Evolutionary conservation across 2,113 vertebrate species (phyloP).

Genomic region (Eolophus roseicapilla): DNA sequence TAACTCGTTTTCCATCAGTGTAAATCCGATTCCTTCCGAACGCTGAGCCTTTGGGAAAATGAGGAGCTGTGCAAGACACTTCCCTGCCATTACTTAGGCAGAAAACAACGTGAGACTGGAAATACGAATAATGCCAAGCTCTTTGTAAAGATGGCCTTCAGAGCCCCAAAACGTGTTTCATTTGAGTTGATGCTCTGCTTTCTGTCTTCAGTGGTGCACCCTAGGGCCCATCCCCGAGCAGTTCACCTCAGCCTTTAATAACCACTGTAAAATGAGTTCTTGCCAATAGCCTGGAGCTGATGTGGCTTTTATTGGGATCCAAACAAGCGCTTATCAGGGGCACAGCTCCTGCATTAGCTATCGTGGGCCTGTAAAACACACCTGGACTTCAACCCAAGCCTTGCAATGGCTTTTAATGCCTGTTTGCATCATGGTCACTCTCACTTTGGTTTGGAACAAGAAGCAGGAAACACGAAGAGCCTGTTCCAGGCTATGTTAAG

Average conservation of each 20-base stretch:
- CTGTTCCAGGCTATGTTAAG: not conserved
- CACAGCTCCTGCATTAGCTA: not conserved
- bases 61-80: not conserved
- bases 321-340: not conserved
- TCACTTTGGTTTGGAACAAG: not conserved
- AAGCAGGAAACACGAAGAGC: not conserved
- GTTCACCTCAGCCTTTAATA: not conserved
- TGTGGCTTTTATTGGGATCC: not conserved
- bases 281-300: not conserved
- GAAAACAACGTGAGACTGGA: not conserved
- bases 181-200: not conserved
- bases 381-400: not conserved
- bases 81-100: not conserved
- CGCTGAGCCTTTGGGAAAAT: not conserved
- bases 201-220: not conserved
- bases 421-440: not conserved
- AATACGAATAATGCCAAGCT: not conserved
- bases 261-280: not conserved
- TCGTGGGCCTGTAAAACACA: not conserved
- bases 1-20: not conserved
- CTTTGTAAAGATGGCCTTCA: not conserved
- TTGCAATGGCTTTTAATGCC: not conserved
- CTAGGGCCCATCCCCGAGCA: not conserved
- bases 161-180: not conserved
- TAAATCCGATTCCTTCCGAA: conserved; percentile 17